phyloP scores from a whole-genome alignment of 2,113 vertebrate genomes.

The Okapia johnstoni region DNA sequence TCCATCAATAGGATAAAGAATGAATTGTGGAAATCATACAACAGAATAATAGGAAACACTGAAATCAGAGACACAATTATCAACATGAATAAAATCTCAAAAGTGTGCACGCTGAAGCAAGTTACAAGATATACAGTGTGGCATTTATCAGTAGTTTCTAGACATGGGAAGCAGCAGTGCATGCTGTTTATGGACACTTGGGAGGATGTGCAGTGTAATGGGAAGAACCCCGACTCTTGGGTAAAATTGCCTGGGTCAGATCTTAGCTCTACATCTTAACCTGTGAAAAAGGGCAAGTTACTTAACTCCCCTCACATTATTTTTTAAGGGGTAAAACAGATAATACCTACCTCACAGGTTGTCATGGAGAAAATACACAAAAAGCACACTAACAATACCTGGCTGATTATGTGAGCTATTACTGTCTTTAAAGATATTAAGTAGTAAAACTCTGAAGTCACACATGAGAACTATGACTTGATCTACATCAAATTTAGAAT shows the following conservation, averaged over 20 bases:
- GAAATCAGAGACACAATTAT: neutral
- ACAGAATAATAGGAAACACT: neutral
- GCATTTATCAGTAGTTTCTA: neutral
- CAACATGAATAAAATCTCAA: neutral
- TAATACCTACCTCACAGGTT: neutral
- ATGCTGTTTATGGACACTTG: neutral
- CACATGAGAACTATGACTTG: too few relatives aligned
- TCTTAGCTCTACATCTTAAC: neutral
- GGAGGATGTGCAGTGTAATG: neutral
- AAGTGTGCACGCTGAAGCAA: neutral
- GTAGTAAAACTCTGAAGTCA: neutral
- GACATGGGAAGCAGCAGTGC: neutral
- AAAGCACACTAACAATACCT: neutral
- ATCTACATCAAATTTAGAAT: neutral
- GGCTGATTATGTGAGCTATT: neutral
- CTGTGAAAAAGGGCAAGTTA: neutral
- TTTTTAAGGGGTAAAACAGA: neutral
- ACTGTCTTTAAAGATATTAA: neutral
- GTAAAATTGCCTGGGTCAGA: neutral
- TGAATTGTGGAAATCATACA: neutral
- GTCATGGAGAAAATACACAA: neutral
- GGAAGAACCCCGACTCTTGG: neutral
- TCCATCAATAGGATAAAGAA: neutral
- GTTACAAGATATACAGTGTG: fast-evolving
- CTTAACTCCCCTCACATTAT: neutral